A percentile compares a stretch with the other conserved stretches of the same genome.
Conservation (phyloP, 2,113 vertebrate genomes). For the Ondatra zibethicus region DNA sequence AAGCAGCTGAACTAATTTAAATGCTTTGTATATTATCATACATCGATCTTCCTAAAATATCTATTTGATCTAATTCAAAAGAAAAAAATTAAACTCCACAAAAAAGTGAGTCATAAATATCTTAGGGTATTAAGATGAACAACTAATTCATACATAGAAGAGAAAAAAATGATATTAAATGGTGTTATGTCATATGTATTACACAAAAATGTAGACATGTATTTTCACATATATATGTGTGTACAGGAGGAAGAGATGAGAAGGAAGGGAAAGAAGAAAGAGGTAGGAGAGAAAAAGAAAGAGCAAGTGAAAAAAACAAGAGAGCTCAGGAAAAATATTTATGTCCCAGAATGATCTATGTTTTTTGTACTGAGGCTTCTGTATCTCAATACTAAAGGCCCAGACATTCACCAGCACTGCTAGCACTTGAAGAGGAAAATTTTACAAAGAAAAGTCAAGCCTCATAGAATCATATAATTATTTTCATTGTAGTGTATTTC, state of each 20-base stretch:
- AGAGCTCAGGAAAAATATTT: too few species aligned
- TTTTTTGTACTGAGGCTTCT: too few species aligned
- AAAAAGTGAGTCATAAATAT: neutral
- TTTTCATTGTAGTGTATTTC: neutral
- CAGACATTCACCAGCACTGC: too few species aligned
- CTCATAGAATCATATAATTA: too few species aligned
- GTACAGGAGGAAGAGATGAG: neutral
- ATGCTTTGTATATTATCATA: neutral
- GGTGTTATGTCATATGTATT: neutral
- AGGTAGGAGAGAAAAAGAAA: too few species aligned
- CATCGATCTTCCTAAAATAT: neutral
- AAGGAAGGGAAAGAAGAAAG: too few species aligned
- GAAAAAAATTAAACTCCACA: neutral
- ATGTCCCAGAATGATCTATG: too few species aligned
- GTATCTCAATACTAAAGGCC: too few species aligned
- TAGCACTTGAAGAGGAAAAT: too few species aligned
- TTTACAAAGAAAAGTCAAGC: too few species aligned
- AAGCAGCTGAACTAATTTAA: neutral
- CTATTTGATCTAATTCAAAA: neutral
- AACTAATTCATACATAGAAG: neutral
- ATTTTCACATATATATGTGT: neutral
- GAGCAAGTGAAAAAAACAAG: too few species aligned
- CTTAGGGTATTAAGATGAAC: neutral
- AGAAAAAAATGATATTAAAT: neutral
- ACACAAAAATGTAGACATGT: neutral